phyloP scores from a whole-genome alignment of 1,140 invertebrate genomes.

The Micrasema longulum region DNA sequence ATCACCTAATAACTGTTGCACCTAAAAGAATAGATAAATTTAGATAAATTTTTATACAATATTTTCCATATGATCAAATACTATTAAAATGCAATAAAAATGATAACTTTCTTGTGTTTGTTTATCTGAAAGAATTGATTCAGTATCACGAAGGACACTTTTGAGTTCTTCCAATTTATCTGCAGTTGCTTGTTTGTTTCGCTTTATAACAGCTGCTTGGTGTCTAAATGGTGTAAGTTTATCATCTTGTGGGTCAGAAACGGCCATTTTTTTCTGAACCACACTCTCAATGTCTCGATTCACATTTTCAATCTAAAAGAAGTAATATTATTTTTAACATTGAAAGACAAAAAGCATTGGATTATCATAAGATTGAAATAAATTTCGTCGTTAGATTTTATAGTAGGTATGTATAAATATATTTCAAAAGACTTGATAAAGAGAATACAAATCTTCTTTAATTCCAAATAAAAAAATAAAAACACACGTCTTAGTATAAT shows the following conservation, averaged over 20 bases:
- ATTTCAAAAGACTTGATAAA: too few relatives aligned
- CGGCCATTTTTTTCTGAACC: slow-evolving; percentile 67
- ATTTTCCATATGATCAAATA: too few relatives aligned
- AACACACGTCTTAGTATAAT: too few relatives aligned
- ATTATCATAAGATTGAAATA: too few relatives aligned
- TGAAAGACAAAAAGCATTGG: too few relatives aligned
- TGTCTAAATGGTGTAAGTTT: slow-evolving; percentile 86
- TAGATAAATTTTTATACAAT: too few relatives aligned
- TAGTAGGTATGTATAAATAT: too few relatives aligned
- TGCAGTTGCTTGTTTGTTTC: slow-evolving; percentile 81
- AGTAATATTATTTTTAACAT: not conserved
- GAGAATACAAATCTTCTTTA: too few relatives aligned
- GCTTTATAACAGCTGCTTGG: slow-evolving; percentile 82
- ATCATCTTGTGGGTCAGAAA: slow-evolving; percentile 70
- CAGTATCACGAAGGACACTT: slow-evolving; percentile 71
- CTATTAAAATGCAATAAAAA: too few relatives aligned
- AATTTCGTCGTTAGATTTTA: too few relatives aligned
- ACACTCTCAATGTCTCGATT: slow-evolving; percentile 73
- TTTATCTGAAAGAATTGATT: slow-evolving; percentile 68
- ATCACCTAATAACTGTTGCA: slow-evolving; percentile 64
- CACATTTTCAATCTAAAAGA: slow-evolving; percentile 69
- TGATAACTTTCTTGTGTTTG: slow-evolving; percentile 63
- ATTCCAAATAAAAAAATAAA: too few relatives aligned
- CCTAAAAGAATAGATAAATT: slow-evolving; percentile 56
- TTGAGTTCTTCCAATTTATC: slow-evolving; percentile 76